Evolutionary conservation across 2,797 vertebrate species (phyloP).

Genomic region (Toxotes lorentzi): DNA sequence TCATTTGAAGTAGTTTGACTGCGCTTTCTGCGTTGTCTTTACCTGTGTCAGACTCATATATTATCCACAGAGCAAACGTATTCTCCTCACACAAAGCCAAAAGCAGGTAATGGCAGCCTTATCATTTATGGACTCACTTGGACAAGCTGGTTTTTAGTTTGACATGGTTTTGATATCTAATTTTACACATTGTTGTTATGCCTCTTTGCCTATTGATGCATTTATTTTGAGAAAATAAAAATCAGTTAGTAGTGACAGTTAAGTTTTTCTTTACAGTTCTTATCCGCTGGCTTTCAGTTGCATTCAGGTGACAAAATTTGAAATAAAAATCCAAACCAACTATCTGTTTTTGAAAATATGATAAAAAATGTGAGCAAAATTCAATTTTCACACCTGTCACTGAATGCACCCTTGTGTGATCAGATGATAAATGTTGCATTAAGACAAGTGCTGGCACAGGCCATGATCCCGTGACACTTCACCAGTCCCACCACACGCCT

Average conservation of each 20-base stretch:
- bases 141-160: neutral
- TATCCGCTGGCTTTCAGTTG: neutral
- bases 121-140: constrained; percentile 24
- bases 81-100: constrained; percentile 16
- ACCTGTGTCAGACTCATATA: constrained; percentile 19
- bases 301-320: neutral
- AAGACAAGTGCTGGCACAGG: constrained; percentile 28
- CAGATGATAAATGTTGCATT: constrained; percentile 59
- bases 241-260: neutral
- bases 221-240: neutral
- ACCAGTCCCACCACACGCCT: constrained; percentile 24
- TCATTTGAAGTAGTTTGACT: constrained; percentile 39
- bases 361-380: constrained; percentile 42
- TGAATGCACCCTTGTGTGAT: constrained; percentile 16
- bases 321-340: constrained; percentile 3
- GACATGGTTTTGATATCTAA: neutral
- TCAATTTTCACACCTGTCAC: constrained; percentile 51
- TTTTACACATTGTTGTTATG: constrained; percentile 1
- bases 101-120: constrained; percentile 14
- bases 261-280: neutral
- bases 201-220: neutral
- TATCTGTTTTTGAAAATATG: constrained; percentile 7
- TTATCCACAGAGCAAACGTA: constrained; percentile 19
- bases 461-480: constrained; percentile 50
- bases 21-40: constrained; percentile 16